phyloP scores from a whole-genome alignment of 1,140 invertebrate genomes.

The Cylas formicarius region DNA sequence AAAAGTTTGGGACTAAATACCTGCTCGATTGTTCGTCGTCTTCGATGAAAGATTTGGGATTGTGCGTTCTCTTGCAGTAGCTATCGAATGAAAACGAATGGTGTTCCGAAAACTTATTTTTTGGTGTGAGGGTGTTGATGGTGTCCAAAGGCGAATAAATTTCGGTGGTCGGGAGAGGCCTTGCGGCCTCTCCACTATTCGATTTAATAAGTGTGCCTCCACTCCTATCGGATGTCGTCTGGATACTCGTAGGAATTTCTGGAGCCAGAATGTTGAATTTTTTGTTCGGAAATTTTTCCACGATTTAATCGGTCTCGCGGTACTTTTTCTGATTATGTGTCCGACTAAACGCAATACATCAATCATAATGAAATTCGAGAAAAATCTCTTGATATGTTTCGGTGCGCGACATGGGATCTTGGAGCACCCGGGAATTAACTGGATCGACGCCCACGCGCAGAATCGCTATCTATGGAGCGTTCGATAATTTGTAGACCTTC shows the following conservation, averaged over 20 bases:
- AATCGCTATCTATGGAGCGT: conserved; percentile 21
- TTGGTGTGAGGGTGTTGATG: conserved; percentile 16
- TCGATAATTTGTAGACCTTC: conserved; percentile 26
- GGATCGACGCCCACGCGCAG: conserved; percentile 20
- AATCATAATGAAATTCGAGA: conserved; percentile 31
- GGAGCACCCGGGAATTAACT: conserved; percentile 18
- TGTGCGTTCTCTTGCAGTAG: conserved; percentile 20
- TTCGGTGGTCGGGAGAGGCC: conserved; percentile 11
- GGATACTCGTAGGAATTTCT: conserved; percentile 27
- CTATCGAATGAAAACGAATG: conserved; percentile 19
- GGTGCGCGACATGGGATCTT: conserved; percentile 29
- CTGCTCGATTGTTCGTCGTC: conserved; percentile 12
- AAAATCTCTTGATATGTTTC: conserved; percentile 24
- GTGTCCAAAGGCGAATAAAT: conserved; percentile 25
- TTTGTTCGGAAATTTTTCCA: conserved; percentile 19
- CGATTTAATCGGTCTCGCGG: conserved; percentile 16
- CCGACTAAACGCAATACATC: conserved; percentile 22
- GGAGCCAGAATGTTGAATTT: conserved; percentile 33
- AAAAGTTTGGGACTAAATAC: conserved; percentile 1
- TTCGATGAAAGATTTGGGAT: conserved; percentile 15
- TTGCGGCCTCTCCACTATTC: conserved; percentile 21
- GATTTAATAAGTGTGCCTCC: conserved; percentile 22
- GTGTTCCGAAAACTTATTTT: conserved; percentile 17
- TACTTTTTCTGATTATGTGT: conserved; percentile 18
- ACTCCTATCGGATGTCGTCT: conserved; percentile 19